Evolutionary conservation across 2,797 vertebrate genomes (phyloP).

Genomic region (Spondyliosoma cantharus): DNA sequence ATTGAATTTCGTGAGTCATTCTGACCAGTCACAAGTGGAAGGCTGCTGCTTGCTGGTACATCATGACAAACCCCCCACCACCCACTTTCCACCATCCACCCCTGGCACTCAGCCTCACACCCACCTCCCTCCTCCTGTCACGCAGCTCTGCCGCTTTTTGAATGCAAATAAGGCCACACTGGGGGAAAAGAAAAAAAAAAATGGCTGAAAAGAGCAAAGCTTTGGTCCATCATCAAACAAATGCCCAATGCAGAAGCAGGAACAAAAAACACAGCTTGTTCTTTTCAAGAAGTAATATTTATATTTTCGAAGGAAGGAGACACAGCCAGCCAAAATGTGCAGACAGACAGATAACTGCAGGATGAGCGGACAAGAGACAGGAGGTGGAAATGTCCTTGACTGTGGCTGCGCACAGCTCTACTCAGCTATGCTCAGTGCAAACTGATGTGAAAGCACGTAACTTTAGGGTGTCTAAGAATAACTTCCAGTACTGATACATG

Average conservation of each 20-base stretch:
- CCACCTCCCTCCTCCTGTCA: not conserved
- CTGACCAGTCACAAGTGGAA: slow-evolving; percentile 40
- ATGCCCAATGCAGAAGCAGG: slow-evolving; percentile 10
- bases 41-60: slow-evolving; percentile 41
- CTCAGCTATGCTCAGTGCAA: not conserved
- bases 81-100: not conserved
- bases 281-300: slow-evolving; percentile 68
- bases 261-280: slow-evolving; percentile 46
- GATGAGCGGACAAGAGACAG: slow-evolving; percentile 43
- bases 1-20: slow-evolving; percentile 64
- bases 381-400: slow-evolving; percentile 48
- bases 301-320: slow-evolving; percentile 66
- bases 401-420: slow-evolving; percentile 1
- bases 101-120: slow-evolving; percentile 17
- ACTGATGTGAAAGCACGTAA: not conserved
- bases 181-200: not conserved
- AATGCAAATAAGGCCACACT: slow-evolving; percentile 34
- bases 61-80: slow-evolving; percentile 25
- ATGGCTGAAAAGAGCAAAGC: slow-evolving; percentile 8
- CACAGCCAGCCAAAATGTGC: slow-evolving; percentile 18
- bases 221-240: slow-evolving; percentile 51
- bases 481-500: not conserved
- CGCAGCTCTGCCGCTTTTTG: slow-evolving; percentile 19
- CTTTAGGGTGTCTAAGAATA: not conserved
- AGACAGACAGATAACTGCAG: slow-evolving; percentile 28